These are phyloP conservation scores for Phyllostomus hastatus DNA, from an alignment of 2,113 vertebrate species.

Conservation along the genomic window DNA sequence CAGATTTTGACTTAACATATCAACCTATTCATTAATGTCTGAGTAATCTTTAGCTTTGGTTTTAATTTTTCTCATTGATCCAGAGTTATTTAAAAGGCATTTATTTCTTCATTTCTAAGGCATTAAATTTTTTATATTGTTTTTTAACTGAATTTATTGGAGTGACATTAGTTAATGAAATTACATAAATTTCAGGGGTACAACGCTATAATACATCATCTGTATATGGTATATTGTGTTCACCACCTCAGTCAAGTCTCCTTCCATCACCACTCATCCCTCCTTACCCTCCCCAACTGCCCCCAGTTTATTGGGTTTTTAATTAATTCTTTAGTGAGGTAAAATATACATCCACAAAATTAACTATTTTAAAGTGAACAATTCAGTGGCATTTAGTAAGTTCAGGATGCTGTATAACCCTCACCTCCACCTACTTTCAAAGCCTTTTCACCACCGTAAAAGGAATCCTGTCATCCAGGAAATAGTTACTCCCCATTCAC, in stretches of 20 bases:
- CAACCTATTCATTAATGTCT: neutral
- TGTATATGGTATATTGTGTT: no score
- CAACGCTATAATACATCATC: no score
- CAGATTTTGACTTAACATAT: neutral
- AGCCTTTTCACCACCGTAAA: neutral
- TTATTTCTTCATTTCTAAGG: neutral
- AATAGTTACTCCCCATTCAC: neutral
- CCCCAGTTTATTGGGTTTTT: neutral
- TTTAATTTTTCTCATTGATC: neutral
- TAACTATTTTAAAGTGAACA: neutral
- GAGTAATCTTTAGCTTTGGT: neutral
- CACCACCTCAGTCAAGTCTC: no score
- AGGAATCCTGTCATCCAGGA: neutral
- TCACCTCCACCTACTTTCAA: neutral
- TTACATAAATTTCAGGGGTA: no score
- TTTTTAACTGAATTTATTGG: neutral
- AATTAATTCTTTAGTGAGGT: neutral
- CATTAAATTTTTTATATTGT: neutral
- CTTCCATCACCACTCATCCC: no score
- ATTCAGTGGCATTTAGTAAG: neutral
- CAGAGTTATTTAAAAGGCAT: neutral
- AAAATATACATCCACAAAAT: neutral
- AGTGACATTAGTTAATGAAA: no score
- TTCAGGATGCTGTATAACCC: neutral
- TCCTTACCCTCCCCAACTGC: no score